Base-by-base conservation (phyloP, 2,888 invertebrate genomes). In the Pandemis heparana region DNA sequence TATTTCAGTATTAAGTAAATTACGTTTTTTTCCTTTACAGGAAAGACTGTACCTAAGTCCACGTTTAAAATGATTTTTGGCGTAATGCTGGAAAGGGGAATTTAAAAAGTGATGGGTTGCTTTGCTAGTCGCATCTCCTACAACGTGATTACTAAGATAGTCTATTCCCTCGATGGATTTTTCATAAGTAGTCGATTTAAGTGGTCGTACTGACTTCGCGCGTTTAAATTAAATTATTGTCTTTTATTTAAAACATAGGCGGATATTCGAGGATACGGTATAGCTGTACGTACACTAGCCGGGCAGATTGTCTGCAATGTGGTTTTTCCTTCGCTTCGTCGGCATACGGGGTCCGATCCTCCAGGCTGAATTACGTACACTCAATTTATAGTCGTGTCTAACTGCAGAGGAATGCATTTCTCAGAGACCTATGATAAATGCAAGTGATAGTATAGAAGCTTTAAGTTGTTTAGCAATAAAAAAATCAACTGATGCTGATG, bases 361-460 rank as follows among this genome's bases (percentile, higher is more conserved):
- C 72, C 39, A 63, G 46, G 56, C 60, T 70, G 74, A 70, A 70
- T 70, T 74, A 74, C 65, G 70, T 65, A 65, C 70, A 74, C 69
- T 74, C 74, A 74, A 74, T 70, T 74, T 74, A 70, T 74, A 70
- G 74, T 65, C 53, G 64, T 65, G 65, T 65, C 74, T 74, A 70
- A 70, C 73, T 39, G 64, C 43, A 56, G 41, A 56, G 41, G 39
- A 64, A 61, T 74, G 74, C 72, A 63, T 46, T 68, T 46, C 63
- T 64, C 48, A 63, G 32, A 3, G 23, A 23, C 3, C 53, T 18
- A 18, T 18, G 53, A 18, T 53, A 53, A 51, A 53, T 53, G 18
- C 18, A 16, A 16, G n/a, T 5, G 16, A 51, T 51, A 51, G 5
- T 32, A 32, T n/a, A 32, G 23, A 32, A 32, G 23, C 9, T 46